These are phyloP conservation scores for Grallaria varia DNA, from an alignment of 2,113 vertebrate species.

Conservation along the genomic window DNA sequence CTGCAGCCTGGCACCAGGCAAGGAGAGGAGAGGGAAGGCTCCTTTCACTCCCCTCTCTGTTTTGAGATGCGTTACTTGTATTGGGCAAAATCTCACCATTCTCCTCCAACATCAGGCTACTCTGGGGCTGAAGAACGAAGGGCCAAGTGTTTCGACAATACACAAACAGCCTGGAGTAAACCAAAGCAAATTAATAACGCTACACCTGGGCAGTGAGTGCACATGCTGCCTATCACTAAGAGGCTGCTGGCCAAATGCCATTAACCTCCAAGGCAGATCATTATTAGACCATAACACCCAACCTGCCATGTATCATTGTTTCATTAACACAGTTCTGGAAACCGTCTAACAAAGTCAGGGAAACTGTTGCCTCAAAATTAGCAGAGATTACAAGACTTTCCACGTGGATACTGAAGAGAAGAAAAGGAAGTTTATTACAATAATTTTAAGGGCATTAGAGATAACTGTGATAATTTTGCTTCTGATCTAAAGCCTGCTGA, in stretches of 20 bases:
- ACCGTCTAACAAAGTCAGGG: conserved; percentile 53
- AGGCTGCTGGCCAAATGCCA: conserved; percentile 17
- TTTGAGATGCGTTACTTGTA: background rate
- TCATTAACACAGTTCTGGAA: conserved; percentile 64
- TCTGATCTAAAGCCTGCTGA: conserved; percentile 56
- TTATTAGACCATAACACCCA: conserved; percentile 53
- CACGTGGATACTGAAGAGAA: conserved; percentile 14
- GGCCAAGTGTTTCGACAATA: background rate
- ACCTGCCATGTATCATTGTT: conserved; percentile 61
- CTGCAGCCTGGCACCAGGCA: background rate
- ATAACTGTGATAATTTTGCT: conserved; percentile 53
- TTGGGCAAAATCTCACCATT: background rate
- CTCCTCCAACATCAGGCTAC: background rate
- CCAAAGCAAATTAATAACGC: background rate
- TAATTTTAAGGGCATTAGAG: conserved; percentile 53
- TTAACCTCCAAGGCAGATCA: conserved; percentile 56
- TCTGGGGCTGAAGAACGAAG: background rate
- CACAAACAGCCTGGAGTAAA: background rate
- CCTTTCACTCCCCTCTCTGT: background rate
- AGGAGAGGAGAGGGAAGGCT: background rate
- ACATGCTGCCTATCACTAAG: background rate
- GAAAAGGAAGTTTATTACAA: conserved; percentile 57
- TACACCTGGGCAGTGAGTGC: conserved; percentile 31
- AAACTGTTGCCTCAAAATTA: conserved; percentile 58
- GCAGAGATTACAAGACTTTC: conserved; percentile 56